These are phyloP conservation scores for Mugil cephalus DNA, from an alignment of 2,113 vertebrate species.

Conservation along the genomic window DNA sequence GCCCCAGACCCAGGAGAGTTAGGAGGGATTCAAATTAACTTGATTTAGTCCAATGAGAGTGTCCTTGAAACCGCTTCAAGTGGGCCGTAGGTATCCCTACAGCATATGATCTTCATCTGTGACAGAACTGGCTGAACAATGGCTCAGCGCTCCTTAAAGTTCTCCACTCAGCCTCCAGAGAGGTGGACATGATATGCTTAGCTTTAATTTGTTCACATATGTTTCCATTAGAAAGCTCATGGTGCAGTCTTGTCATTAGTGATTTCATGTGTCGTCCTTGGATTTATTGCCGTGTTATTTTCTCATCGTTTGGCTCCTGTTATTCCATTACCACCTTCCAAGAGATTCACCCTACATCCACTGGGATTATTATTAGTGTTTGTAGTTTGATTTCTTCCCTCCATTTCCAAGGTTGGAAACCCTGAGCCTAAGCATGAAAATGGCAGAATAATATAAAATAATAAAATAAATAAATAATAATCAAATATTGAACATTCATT, in stretches of 20 bases:
- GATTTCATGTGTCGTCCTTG: conserved; percentile 24
- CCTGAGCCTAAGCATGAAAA: conserved; percentile 48
- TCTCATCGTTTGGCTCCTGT: neutral
- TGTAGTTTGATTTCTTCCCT: conserved; percentile 2
- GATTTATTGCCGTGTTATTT: conserved; percentile 17
- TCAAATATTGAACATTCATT: conserved; percentile 77
- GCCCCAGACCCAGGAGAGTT: conserved; percentile 78
- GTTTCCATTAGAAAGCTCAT: conserved; percentile 16
- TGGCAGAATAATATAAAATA: conserved; percentile 19
- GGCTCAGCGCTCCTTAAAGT: conserved; percentile 57
- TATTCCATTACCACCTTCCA: neutral
- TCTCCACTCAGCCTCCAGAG: conserved; percentile 38
- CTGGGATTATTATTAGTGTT: conserved; percentile 37
- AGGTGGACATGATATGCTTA: conserved; percentile 19
- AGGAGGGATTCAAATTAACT: conserved; percentile 84
- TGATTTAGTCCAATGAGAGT: conserved; percentile 83
- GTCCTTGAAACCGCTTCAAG: conserved; percentile 84
- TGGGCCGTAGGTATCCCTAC: conserved; percentile 77
- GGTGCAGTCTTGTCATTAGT: conserved; percentile 10
- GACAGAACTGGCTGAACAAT: conserved; percentile 62
- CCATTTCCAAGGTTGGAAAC: conserved; percentile 45
- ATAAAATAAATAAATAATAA: conserved; percentile 39
- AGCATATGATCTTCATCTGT: conserved; percentile 63
- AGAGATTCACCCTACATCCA: conserved; percentile 8
- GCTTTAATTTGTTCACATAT: conserved; percentile 27